These are phyloP conservation scores for Aplysia californica DNA, from an alignment of 1,140 invertebrate genomes.

Conservation along the genomic window DNA sequence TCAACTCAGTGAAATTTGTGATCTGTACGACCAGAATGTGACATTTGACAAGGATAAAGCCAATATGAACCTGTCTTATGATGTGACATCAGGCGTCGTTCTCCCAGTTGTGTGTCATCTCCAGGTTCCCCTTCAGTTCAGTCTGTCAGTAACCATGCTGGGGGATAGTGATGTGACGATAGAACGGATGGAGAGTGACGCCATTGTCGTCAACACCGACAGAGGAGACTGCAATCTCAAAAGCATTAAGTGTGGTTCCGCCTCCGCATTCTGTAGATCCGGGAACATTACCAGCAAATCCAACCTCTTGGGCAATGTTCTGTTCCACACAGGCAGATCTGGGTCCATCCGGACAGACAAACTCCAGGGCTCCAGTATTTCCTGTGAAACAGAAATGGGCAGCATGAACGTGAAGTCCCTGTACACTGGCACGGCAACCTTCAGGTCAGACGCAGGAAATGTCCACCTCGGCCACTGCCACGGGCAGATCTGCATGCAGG, in stretches of 20 bases:
- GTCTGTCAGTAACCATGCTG: neutral
- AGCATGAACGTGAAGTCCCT: slow-evolving; percentile 6
- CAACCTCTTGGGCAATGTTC: slow-evolving; percentile 3
- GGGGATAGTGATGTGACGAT: neutral
- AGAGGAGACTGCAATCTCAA: slow-evolving; percentile 12
- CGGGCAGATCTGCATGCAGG: slow-evolving; percentile 12
- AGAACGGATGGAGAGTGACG: slow-evolving; percentile 15
- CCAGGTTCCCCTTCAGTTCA: slow-evolving; percentile 12
- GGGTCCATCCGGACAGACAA: slow-evolving; percentile 12
- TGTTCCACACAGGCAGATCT: slow-evolving; percentile 14
- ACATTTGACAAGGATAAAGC: slow-evolving; percentile 25
- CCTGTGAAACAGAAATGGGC: slow-evolving; percentile 21
- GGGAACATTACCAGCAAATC: slow-evolving; percentile 16
- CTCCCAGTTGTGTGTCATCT: slow-evolving; percentile 6
- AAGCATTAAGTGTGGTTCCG: slow-evolving; percentile 19
- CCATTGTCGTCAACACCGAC: slow-evolving; percentile 10
- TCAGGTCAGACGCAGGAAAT: slow-evolving; percentile 1
- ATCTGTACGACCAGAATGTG: slow-evolving; percentile 12
- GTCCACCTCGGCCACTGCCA: slow-evolving; percentile 25
- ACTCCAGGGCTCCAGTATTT: slow-evolving; percentile 20
- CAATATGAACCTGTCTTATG: slow-evolving; percentile 23
- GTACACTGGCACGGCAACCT: slow-evolving; percentile 16
- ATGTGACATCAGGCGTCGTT: neutral
- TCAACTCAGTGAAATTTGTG: slow-evolving; percentile 17
- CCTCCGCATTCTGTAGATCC: slow-evolving; percentile 6